phyloP scores from a whole-genome alignment of 1,140 invertebrate genomes.

The Sarcophaga peregrina region DNA sequence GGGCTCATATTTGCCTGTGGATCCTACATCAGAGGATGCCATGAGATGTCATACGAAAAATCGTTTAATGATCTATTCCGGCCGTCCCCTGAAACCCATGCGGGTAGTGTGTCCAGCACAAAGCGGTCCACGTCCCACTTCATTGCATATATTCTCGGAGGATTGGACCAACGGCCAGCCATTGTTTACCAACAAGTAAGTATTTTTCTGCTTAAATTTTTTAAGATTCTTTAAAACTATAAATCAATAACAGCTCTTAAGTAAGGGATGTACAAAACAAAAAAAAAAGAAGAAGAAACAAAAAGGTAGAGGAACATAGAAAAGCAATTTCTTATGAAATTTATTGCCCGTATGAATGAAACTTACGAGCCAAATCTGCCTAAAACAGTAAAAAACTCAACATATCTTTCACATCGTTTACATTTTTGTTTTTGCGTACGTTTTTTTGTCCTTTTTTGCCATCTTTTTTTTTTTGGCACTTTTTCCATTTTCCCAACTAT shows the following conservation, averaged over 20 bases:
- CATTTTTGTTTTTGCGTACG: not conserved
- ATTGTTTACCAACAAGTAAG: slow-evolving; percentile 65
- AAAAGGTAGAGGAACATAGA: not conserved
- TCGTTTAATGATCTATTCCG: slow-evolving; percentile 74
- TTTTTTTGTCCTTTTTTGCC: not conserved
- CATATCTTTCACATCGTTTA: not conserved
- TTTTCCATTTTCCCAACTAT: not conserved
- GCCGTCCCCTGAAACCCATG: slow-evolving; percentile 73
- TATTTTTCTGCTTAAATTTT: slow-evolving; percentile 14
- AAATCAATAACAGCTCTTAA: too few species aligned
- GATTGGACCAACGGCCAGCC: slow-evolving; percentile 73
- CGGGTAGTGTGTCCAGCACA: slow-evolving; percentile 80
- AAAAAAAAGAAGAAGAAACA: too few species aligned
- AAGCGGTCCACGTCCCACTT: slow-evolving; percentile 73
- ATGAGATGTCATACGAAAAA: slow-evolving; percentile 73
- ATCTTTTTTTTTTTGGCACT: not conserved
- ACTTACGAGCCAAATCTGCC: not conserved
- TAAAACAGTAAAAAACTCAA: not conserved
- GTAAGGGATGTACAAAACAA: too few species aligned
- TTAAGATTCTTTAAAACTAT: too few species aligned
- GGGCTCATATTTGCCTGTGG: slow-evolving; percentile 72
- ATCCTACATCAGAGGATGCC: slow-evolving; percentile 70
- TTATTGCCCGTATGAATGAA: not conserved
- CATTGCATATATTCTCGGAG: slow-evolving; percentile 80
- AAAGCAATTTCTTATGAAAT: not conserved